Base-by-base conservation (phyloP, 2,113 vertebrate genomes). In the Dasyurus viverrinus region DNA sequence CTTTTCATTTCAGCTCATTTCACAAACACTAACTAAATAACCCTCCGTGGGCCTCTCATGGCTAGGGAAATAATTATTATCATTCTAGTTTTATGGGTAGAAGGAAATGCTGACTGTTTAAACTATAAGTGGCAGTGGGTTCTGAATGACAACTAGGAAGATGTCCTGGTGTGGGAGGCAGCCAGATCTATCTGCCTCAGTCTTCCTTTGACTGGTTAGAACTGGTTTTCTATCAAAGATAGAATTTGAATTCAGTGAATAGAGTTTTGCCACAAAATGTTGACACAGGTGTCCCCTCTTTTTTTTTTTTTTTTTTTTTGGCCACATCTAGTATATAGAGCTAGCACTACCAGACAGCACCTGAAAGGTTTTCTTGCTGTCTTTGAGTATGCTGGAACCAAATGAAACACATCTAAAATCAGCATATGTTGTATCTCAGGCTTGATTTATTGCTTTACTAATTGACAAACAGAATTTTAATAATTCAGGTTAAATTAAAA, bases 11-110 rank as follows among this genome's bases (percentile, higher is more conserved):
- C 91, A 26, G 94, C 95, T 96, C 48, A 93, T 92, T 97, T 97
- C 91, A 96, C 22, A 94, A 97, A 95, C 54, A 93, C 53, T 92
- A 93, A 92, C 96, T 96, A 96, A 95, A 95, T 97, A 98, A 98
- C 97, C 93, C 96, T 97, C 95, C 97, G 97, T 93, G 90, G 92
- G 93, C 90, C 90, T 53, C 91, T 95, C 95, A 95, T 97, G 97
- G 95, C 53, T 92, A 97, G 96, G 96, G 97, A 96, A 96, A 97
- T 98, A 97, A 95, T 76, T 93, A 92, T 89, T 95, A 96, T 97
- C 96, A 96, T 92, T 57, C 84, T 89, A 93, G 57, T 94, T 96
- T 94, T 50, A 54, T 93, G 48, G 25, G 53, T 36, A 84, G 93
- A 94, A 93, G n/a, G 55, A 93, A 8, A 27, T 60, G 94, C 91